phyloP scores from a whole-genome alignment of 2,113 vertebrate genomes.

The Chlamydotis undulata region DNA sequence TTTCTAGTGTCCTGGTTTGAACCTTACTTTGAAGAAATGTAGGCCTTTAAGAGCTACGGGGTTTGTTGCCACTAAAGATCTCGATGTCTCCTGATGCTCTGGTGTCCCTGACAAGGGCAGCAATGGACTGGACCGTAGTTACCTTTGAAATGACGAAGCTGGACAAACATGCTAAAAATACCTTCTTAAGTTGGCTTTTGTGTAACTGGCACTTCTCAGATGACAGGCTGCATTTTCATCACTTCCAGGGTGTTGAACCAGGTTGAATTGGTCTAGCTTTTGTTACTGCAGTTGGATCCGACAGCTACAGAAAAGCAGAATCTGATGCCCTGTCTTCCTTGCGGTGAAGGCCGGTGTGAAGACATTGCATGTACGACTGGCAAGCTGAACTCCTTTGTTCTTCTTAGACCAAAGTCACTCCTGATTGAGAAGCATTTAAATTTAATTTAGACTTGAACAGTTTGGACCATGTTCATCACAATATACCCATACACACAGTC shows the following conservation, averaged over 20 bases:
- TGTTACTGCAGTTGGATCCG: background rate
- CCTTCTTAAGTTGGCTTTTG: background rate
- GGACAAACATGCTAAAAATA: slow-evolving; percentile 31
- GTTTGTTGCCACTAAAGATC: background rate
- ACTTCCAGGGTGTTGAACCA: background rate
- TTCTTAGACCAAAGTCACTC: background rate
- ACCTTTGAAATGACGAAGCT: background rate
- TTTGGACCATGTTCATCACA: background rate
- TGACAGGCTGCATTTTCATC: slow-evolving; percentile 31
- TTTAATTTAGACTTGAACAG: background rate
- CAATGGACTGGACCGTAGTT: background rate
- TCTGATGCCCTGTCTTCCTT: background rate
- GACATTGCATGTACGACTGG: background rate
- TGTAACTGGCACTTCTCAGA: background rate
- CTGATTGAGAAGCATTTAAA: background rate
- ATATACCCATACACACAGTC: too few relatives aligned
- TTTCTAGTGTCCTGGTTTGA: background rate
- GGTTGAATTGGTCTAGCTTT: background rate
- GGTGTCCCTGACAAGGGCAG: background rate
- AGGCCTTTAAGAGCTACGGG: background rate
- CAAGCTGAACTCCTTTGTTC: background rate
- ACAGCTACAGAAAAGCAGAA: background rate
- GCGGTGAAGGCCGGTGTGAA: background rate
- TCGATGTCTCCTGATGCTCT: background rate
- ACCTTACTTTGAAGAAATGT: background rate